Conservation (phyloP, 2,113 vertebrate species). For the Cyprinodon tularosa region DNA sequence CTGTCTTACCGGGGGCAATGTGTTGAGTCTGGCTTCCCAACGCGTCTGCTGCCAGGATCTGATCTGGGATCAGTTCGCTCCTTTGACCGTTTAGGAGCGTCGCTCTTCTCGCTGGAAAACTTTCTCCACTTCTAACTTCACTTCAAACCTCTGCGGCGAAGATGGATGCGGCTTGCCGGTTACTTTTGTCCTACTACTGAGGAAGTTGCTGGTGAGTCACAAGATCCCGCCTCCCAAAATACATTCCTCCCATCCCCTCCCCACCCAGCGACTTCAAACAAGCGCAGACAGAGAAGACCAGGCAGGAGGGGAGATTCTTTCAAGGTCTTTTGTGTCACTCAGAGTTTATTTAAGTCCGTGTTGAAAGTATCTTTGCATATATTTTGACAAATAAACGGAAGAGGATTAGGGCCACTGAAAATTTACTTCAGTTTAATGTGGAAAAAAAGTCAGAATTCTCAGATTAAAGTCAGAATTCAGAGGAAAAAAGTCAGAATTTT, state of each 20-base stretch:
- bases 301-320: slow-evolving; percentile 25
- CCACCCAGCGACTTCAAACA: slow-evolving; percentile 53
- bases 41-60: slow-evolving; percentile 23
- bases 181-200: slow-evolving; percentile 77
- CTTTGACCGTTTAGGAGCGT: slow-evolving; percentile 41
- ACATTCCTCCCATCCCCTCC: slow-evolving; percentile 46
- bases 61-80: slow-evolving; percentile 38
- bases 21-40: slow-evolving; percentile 44
- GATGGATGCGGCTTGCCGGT: slow-evolving; percentile 69
- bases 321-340: slow-evolving; percentile 16
- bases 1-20: slow-evolving; percentile 64
- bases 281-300: slow-evolving; percentile 22
- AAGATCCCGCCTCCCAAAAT: slow-evolving; percentile 76
- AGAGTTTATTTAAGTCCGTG: slow-evolving; percentile 1
- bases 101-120: slow-evolving; percentile 37
- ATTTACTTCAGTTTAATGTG: no score
- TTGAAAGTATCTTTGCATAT: background rate
- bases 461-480: no score
- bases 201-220: slow-evolving; percentile 82
- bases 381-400: background rate
- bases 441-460: no score
- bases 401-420: no score
- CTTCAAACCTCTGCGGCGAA: slow-evolving; percentile 53
- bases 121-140: slow-evolving; percentile 42
- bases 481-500: no score